Conservation (phyloP, 1,140 invertebrate species). For the Mamestra configurata region DNA sequence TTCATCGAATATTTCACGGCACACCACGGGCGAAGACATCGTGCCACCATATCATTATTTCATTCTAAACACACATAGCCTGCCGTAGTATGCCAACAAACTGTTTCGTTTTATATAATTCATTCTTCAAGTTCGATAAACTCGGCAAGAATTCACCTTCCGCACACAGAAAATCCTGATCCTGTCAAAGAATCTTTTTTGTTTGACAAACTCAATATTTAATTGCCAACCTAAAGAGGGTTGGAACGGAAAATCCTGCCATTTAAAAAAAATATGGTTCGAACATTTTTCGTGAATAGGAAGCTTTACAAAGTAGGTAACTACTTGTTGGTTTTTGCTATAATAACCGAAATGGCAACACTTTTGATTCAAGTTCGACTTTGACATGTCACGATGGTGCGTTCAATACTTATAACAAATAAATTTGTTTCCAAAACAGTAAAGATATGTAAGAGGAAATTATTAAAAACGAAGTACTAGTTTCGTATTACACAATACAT, state of each 20-base stretch:
- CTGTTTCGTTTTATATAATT: slow-evolving; percentile 26
- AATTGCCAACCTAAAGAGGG: not conserved
- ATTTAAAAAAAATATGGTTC: not conserved
- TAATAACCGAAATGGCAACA: not conserved
- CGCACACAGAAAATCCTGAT: slow-evolving; percentile 39
- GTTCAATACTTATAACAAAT: not conserved
- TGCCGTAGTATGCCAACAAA: not conserved
- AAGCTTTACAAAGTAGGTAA: no score
- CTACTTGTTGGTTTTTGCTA: not conserved
- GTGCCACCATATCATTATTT: slow-evolving; percentile 67
- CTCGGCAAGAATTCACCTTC: slow-evolving; percentile 22
- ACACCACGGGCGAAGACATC: slow-evolving; percentile 89
- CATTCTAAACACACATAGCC: slow-evolving; percentile 56
- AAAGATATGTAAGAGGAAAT: not conserved
- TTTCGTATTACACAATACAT: not conserved
- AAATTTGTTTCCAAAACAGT: not conserved
- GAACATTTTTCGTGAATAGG: not conserved
- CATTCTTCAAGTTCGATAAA: slow-evolving; percentile 30
- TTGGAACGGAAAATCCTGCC: not conserved
- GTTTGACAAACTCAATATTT: slow-evolving; percentile 37
- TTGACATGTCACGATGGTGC: slow-evolving; percentile 40
- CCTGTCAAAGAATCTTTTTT: slow-evolving; percentile 30
- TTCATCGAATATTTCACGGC: slow-evolving; percentile 94
- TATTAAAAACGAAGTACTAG: no score
- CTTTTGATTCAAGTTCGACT: not conserved